Conservation (phyloP, 64 coral and sea anemone species). For the Montipora capricornis region DNA sequence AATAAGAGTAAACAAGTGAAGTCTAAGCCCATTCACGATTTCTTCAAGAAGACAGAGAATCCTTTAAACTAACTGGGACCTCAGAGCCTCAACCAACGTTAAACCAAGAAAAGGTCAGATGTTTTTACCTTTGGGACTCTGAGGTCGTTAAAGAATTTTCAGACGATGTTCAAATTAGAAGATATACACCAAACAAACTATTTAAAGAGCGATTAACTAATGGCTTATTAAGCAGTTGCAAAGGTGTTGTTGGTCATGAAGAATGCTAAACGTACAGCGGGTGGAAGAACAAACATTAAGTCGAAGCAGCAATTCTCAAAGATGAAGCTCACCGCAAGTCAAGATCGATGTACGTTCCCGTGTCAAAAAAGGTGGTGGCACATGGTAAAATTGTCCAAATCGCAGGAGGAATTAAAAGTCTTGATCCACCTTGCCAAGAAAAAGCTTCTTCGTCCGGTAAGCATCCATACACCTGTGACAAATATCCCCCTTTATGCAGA, state of each 20-base stretch:
- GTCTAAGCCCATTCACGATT: background rate
- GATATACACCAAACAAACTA: conserved; percentile 7
- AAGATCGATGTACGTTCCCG: conserved; percentile 31
- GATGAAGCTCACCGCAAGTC: background rate
- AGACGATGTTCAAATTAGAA: conserved; percentile 28
- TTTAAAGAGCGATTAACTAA: conserved; percentile 17
- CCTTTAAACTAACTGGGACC: conserved; percentile 41
- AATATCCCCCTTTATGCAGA: no score
- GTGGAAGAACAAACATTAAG: conserved; percentile 50
- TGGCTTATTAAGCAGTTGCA: conserved; percentile 12
- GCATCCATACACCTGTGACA: conserved; percentile 65
- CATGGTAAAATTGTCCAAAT: conserved; percentile 8
- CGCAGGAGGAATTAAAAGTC: conserved; percentile 58
- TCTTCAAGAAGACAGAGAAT: background rate
- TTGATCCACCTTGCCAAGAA: conserved; percentile 45
- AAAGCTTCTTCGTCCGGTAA: conserved; percentile 10
- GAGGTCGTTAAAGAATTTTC: conserved; percentile 42
- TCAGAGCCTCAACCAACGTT: background rate
- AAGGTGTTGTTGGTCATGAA: background rate
- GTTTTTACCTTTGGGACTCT: conserved; percentile 35
- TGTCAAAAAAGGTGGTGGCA: background rate
- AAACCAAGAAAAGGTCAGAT: conserved; percentile 16
- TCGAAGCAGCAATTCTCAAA: background rate
- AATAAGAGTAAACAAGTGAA: conserved; percentile 4
- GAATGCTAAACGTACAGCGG: background rate